Evolutionary conservation across 2,113 vertebrate species (phyloP), one percentile per base, ranked within the genome.

Genomic region (Ciconia stormi): DNA sequence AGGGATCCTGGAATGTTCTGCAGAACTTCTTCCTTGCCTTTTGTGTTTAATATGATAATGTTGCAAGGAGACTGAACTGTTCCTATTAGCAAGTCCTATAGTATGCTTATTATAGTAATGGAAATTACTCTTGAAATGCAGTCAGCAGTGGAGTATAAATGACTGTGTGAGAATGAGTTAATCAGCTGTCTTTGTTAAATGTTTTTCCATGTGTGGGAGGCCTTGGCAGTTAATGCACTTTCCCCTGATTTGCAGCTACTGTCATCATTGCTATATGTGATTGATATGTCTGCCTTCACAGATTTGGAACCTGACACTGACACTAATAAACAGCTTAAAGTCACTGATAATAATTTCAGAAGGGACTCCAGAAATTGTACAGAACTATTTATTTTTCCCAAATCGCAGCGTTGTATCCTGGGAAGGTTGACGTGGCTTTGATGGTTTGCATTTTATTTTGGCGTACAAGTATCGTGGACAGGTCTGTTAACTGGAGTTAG

Each of bases 101-200:
- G 65, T 50, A 36, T 80, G 36, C 90, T 97, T 95, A 89, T 96
- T 95, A 96, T 76, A 97, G 66, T 89, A 87, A 81, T 93, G 89
- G 86, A 96, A 97, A 97, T 97, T 67, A 87, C 79, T 95, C 91
- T 67, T 94, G 90, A 97, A 90, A 84, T 95, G 65, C 83, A 96
- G 88, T 92, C 79, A 92, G 59, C 42, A 70, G 32, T 79, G 38
- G 34, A 95, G 73, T 91, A 93, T 86, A 97, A 96, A 94, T 91
- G 91, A 69, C 73, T 95, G 7, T 71, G 85, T 90, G 93, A 93
- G 94, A 97, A 95, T 70, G 84, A 97, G 95, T 97, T 97, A 95
- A 97, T 98, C 91, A 97, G 62, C 93, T 98, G 72, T 95, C 92
- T 97, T 97, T 97, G 91, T 96, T 97, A 94, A 96, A 94, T 97